These are phyloP conservation scores for Falco peregrinus DNA, from an alignment of 2,797 vertebrate species.

Conservation along the genomic window DNA sequence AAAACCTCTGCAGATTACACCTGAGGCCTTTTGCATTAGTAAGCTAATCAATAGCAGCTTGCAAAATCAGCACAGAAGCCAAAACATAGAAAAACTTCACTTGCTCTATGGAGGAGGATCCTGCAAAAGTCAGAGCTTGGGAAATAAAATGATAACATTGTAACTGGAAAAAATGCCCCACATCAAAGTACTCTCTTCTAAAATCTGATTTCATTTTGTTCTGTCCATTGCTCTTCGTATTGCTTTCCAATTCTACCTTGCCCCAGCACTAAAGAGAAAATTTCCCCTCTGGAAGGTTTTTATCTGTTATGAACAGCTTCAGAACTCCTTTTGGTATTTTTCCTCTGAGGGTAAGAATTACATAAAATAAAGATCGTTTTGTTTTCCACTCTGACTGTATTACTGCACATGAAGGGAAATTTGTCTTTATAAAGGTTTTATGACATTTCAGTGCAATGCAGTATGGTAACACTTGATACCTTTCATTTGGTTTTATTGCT, in stretches of 20 bases:
- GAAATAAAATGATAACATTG: neutral
- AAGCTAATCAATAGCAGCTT: conserved; percentile 14
- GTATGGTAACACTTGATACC: conserved; percentile 28
- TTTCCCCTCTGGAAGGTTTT: conserved; percentile 58
- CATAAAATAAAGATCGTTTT: conserved; percentile 60
- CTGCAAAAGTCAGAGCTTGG: neutral
- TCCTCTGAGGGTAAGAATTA: conserved; percentile 55
- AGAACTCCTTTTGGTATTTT: conserved; percentile 54
- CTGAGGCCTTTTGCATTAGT: conserved; percentile 2
- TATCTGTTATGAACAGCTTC: conserved; percentile 52
- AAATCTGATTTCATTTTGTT: conserved; percentile 45
- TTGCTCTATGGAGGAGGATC: neutral
- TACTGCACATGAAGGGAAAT: conserved; percentile 63
- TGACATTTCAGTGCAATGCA: conserved; percentile 36
- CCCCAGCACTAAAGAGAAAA: conserved; percentile 49
- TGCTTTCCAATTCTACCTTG: conserved; percentile 56
- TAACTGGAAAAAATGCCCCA: neutral
- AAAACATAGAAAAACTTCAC: neutral
- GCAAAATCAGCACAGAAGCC: neutral
- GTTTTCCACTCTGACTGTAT: conserved; percentile 57
- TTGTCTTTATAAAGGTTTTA: conserved; percentile 65
- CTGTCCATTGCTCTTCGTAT: conserved; percentile 10
- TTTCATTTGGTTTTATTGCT: conserved; percentile 53
- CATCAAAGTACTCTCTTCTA: neutral
- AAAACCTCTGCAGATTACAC: neutral